Base-by-base conservation (phyloP, 2,797 vertebrate genomes). In the Cryptoblepharus egeriae region DNA sequence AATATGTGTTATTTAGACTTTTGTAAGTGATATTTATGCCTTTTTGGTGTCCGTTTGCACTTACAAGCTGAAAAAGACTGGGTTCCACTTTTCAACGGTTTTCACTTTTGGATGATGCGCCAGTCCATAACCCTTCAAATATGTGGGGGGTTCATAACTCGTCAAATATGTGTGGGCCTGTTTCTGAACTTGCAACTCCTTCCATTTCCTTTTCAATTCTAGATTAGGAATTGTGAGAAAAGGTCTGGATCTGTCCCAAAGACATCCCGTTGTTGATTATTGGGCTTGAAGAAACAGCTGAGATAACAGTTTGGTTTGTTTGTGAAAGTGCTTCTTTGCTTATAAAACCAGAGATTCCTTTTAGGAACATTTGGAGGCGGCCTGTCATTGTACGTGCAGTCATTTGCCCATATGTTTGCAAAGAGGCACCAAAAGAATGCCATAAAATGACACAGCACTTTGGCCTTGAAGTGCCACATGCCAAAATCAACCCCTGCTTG, bases 291-390 rank as follows among this genome's bases (percentile, higher is more conserved):
- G 39, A 61, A 70, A 61, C 52, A 82, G 55, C 65, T 77, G 74
- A 82, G 67, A 67, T 52, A 77, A 61, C 55, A 77, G 30, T 15
- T 26, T 52, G 10, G 35, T 32, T 16, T 88, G 63, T 35, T 89
- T 30, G 30, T 78, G 11, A 76, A 90, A 91, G 61, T 55, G 75
- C 71, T 75, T 79, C 6, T 77, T 71, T 91, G 65, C 68, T 89
- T 79, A 7, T 2, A 81, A 37, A 81, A 80, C 22, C 22, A 8
- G 24, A 68, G 70, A 84, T 75, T 79, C 64, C 80, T 79, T 68
- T 60, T 20, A 35, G 37, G 49, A 57, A 74, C 70, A 30, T 58
- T 75, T 37, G 52, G 26, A 68, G 79, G n/a, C 86, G 49, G 55
- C 8, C 30, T 1, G 18, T 63, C 88, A 65, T 32, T 84, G 71